Percentiles rank a stretch among this genome's conserved stretches.
These are phyloP conservation scores for Athetis lepigone DNA, from an alignment of 2,888 invertebrate genomes.

Conservation along the genomic window DNA sequence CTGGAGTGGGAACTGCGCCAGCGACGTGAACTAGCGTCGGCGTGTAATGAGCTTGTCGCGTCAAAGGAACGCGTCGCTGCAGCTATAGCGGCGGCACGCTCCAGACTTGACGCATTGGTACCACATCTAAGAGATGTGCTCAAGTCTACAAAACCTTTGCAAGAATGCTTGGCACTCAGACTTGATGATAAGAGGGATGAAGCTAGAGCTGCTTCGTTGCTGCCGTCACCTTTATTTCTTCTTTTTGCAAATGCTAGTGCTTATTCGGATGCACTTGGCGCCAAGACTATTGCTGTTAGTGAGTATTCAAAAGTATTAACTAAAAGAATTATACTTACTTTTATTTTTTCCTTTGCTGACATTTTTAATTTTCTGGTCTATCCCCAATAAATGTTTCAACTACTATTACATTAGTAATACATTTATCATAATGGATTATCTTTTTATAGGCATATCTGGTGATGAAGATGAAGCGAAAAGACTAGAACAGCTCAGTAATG, in stretches of 20 bases:
- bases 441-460: constrained; percentile 90
- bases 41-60: constrained; percentile 94
- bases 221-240: constrained; percentile 96
- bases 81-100: constrained; percentile 94
- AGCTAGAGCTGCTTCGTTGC: constrained; percentile 93
- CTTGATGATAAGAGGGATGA: constrained; percentile 95
- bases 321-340: no score
- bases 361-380: background rate
- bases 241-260: constrained; percentile 96
- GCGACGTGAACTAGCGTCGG: constrained; percentile 94
- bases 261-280: constrained; percentile 94
- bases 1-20: constrained; percentile 98
- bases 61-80: constrained; percentile 94
- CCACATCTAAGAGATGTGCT: constrained; percentile 92
- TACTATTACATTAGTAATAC: background rate
- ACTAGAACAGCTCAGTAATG: constrained; percentile 89
- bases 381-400: background rate
- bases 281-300: constrained; percentile 84
- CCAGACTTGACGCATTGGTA: constrained; percentile 94
- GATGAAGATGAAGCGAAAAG: constrained; percentile 93
- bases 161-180: constrained; percentile 95
- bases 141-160: constrained; percentile 96
- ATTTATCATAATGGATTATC: constrained; percentile 12
- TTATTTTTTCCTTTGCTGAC: no score
- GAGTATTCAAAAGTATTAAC: constrained; percentile 61